Base-by-base conservation (phyloP, 2,797 vertebrate species). In the Eulemur rubriventer region DNA sequence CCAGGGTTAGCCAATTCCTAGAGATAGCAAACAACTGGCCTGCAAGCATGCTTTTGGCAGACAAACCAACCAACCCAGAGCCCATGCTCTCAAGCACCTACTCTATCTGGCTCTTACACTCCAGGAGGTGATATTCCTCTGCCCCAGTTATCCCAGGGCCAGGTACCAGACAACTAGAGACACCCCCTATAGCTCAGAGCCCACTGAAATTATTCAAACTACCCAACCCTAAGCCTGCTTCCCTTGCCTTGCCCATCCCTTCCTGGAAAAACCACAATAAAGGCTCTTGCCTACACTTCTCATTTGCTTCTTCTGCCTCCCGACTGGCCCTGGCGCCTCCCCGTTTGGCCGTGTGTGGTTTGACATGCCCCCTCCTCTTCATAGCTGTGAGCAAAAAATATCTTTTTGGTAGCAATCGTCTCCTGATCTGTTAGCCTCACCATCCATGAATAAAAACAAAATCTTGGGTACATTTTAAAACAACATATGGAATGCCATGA, bases 401-500 rank as follows among this genome's bases (percentile, higher is more conserved):
- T 76, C 35, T 61, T 89, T 86, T 78, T 13, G 3, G 4, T 22
- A 30, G 14, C 30, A 65, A 1, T 76, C 8, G 7, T 50, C 18
- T 92, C 28, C 55, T 85, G 13, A 79, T 48, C 13, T 50, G 41
- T 65, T 92, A 76, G 14, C 22, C 13, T 89, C 28, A 59, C 46
- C 38, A 65, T 43, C 57, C 46, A 10, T n/a, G n/a, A 73, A 73
- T 73, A 22, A 69, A 93, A 76, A 50, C 12, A 80, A 72, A 91
- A 59, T 41, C 22, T 43, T 43, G 43, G 17, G 48, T 43, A 67
- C 14, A 43, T 75, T 89, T 87, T 52, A 20, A 83, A 84, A 75
- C 13, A 91, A 22, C 50, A 61, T 52, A 48, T 76, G 59, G 30
- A 84, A 73, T 22, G n/a, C 8, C 12, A 46, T 7, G 14, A 67